Evolutionary conservation across 2,113 vertebrate species (phyloP).

Genomic region (Calidris pugnax): DNA sequence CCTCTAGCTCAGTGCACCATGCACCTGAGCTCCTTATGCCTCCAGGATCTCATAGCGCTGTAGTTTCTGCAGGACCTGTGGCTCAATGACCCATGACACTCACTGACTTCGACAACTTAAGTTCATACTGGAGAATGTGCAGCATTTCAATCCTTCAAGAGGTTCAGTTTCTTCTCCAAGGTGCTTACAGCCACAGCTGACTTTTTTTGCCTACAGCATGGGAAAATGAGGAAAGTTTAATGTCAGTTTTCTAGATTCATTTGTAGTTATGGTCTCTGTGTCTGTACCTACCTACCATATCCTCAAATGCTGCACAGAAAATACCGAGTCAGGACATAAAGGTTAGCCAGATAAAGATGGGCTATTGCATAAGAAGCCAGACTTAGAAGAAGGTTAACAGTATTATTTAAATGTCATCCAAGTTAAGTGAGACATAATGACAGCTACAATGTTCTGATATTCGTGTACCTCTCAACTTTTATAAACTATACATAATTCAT

Average conservation of each 20-base stretch:
- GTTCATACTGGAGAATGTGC: background rate
- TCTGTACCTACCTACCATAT: background rate
- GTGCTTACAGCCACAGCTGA: background rate
- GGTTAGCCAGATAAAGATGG: background rate
- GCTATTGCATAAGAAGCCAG: background rate
- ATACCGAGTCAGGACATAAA: background rate
- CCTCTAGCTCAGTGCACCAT: background rate
- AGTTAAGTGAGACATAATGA: background rate
- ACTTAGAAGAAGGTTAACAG: background rate
- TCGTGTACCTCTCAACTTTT: background rate
- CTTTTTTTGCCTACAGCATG: no score
- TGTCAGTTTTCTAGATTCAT: background rate
- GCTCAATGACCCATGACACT: background rate
- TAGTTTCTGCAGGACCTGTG: background rate
- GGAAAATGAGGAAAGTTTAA: background rate
- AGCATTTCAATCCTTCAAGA: background rate
- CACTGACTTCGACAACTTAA: background rate
- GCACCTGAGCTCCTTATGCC: background rate
- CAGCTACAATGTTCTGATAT: background rate
- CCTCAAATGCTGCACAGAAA: background rate
- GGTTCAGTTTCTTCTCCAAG: background rate
- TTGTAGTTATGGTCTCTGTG: background rate
- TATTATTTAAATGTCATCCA: conserved; percentile 13
- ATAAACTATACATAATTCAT: background rate
- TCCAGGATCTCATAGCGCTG: background rate